phyloP scores from a whole-genome alignment of 2,888 invertebrate genomes.

The Microchrysa polita region DNA sequence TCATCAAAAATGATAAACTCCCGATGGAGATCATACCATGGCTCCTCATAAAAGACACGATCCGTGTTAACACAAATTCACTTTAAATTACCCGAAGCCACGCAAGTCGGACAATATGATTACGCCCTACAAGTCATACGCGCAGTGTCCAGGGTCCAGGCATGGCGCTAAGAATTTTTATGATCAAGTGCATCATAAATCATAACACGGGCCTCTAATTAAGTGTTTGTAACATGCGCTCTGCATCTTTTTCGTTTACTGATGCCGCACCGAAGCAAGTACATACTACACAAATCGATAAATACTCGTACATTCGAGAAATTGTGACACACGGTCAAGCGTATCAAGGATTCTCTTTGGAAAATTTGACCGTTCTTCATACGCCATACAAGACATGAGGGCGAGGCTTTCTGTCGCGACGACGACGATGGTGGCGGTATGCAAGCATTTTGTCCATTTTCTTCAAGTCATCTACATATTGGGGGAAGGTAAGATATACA shows the following conservation, averaged over 20 bases:
- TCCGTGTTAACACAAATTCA: slow-evolving; percentile 29
- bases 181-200: slow-evolving; percentile 40
- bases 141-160: no score
- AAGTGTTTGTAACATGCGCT: not conserved
- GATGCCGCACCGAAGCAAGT: not conserved
- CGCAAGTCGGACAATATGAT: slow-evolving; percentile 42
- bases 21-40: not conserved
- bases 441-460: not conserved
- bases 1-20: slow-evolving; percentile 9
- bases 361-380: slow-evolving; percentile 11
- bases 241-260: not conserved
- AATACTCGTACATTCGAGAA: not conserved
- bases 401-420: not conserved
- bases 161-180: slow-evolving; percentile 36
- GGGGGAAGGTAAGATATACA: not conserved
- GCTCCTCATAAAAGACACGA: not conserved
- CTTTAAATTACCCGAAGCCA: slow-evolving; percentile 25
- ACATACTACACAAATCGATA: not conserved
- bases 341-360: not conserved
- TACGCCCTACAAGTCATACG: not conserved
- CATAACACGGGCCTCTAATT: slow-evolving; percentile 36
- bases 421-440: slow-evolving; percentile 3
- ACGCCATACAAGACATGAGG: not conserved
- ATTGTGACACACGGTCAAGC: not conserved
- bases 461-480: slow-evolving; percentile 10